Evolutionary conservation across 2,797 vertebrate species (phyloP).

Genomic region (Pampus argenteus): DNA sequence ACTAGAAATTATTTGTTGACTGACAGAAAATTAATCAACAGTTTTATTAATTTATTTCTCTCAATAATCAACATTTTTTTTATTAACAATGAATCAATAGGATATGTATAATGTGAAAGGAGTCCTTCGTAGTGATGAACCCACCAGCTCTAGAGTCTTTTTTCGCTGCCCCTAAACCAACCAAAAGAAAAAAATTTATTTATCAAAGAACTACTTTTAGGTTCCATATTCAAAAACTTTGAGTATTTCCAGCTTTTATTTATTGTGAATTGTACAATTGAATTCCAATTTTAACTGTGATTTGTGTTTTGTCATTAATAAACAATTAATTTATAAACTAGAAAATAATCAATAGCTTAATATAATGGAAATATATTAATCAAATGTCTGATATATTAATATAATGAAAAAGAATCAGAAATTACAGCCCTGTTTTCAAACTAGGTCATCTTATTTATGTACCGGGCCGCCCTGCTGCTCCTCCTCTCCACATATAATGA

Average conservation of each 20-base stretch:
- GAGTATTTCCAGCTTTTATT: background rate
- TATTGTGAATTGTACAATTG: background rate
- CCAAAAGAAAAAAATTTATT: background rate
- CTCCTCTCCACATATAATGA: conserved; percentile 3
- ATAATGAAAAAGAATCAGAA: background rate
- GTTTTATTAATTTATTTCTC: background rate
- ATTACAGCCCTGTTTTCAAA: conserved; percentile 5
- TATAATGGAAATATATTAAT: background rate
- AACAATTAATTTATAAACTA: background rate
- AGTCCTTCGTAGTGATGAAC: no score
- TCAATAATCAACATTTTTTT: background rate
- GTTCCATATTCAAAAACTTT: background rate
- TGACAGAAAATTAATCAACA: background rate
- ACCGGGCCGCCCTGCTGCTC: background rate
- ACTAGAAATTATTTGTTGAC: background rate
- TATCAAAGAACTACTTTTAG: background rate
- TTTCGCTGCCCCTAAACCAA: no score
- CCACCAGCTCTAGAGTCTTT: background rate
- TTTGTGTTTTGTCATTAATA: background rate
- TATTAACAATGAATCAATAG: background rate
- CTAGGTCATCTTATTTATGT: conserved; percentile 1
- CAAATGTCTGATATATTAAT: background rate
- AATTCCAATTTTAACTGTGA: background rate
- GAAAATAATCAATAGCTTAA: background rate
- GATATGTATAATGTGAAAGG: background rate